Conservation (phyloP, 2,113 vertebrate genomes). For the Aspidoscelis tigris region DNA sequence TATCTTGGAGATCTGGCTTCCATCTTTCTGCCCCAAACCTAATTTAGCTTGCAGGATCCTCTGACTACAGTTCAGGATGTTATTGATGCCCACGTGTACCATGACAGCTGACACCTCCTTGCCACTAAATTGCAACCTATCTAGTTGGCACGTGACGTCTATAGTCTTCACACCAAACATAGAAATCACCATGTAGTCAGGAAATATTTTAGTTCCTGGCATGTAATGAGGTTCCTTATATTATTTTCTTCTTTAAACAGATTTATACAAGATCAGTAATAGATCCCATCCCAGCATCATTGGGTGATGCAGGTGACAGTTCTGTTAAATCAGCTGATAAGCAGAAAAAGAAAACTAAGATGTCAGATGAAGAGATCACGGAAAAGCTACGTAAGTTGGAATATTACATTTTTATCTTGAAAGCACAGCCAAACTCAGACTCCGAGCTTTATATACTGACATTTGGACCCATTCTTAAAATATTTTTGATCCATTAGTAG, state of each 20-base stretch:
- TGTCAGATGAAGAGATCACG: constrained; percentile 98
- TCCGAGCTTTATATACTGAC: no score
- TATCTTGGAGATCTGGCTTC: no score
- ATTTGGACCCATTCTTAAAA: background rate
- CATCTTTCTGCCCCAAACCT: no score
- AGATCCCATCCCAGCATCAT: constrained; percentile 89
- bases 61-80: no score
- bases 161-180: no score
- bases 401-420: background rate
- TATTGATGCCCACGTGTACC: no score
- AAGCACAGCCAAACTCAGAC: no score
- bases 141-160: no score
- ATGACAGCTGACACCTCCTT: no score
- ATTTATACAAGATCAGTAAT: constrained; percentile 95
- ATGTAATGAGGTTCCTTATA: background rate
- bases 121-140: no score
- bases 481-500: background rate
- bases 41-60: no score
- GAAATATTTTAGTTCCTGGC: background rate
- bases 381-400: constrained; percentile 92
- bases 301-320: constrained; percentile 79
- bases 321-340: constrained; percentile 86
- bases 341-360: constrained; percentile 96
- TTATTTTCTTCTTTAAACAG: constrained; percentile 68
- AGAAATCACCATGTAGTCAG: background rate